phyloP scores from a whole-genome alignment of 2,113 vertebrate genomes.

The Micromys minutus region DNA sequence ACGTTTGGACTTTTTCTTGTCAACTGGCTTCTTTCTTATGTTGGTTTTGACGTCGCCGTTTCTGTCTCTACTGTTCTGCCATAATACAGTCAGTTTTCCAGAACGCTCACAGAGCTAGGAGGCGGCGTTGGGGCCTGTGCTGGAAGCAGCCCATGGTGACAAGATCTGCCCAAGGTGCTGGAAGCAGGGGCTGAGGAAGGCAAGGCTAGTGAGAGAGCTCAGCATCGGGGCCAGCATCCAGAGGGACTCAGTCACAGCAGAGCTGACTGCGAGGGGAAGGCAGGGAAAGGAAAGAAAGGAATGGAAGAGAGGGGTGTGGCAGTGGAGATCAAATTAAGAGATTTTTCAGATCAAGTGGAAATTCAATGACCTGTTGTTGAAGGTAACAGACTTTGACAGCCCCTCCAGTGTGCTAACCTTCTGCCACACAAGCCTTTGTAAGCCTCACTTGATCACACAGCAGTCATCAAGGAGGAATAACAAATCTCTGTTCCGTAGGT shows the following conservation, averaged over 20 bases:
- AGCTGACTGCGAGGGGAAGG: not conserved
- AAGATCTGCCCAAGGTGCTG: not conserved
- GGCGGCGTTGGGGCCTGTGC: not conserved
- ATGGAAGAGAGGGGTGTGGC: not conserved
- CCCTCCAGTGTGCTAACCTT: not conserved
- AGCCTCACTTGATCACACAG: not conserved
- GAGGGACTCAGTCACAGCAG: not conserved
- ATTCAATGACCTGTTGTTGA: not conserved
- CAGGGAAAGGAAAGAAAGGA: not conserved
- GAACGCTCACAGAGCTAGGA: no score
- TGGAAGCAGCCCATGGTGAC: not conserved
- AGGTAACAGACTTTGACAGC: not conserved
- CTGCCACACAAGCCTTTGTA: not conserved
- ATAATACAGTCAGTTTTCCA: rapidly evolving
- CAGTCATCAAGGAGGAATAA: not conserved
- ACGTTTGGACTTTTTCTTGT: no score
- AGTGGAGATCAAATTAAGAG: not conserved
- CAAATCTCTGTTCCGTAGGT: not conserved
- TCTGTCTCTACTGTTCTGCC: not conserved
- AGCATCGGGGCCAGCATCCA: not conserved
- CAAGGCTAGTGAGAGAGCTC: not conserved
- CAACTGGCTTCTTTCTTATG: not conserved
- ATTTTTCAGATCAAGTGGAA: not conserved
- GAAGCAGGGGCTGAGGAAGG: not conserved
- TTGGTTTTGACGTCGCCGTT: not conserved